Conservation (phyloP, 2,888 invertebrate genomes). For the Drosophila putrida region DNA sequence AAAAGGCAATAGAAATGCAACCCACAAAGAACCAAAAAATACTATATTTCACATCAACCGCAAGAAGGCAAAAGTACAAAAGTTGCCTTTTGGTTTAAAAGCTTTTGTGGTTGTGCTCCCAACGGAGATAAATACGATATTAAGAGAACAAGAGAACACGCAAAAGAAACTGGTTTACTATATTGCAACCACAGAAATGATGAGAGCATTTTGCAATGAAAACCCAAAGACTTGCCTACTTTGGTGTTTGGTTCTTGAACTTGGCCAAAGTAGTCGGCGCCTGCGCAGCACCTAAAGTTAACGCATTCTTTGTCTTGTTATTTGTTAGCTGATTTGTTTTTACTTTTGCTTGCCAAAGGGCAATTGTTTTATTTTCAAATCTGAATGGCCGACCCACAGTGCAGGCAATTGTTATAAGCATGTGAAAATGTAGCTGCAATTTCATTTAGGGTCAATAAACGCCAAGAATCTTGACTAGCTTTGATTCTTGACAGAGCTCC, state of each 20-base stretch:
- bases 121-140: conserved; percentile 14
- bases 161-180: conserved; percentile 62
- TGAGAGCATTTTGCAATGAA: conserved; percentile 35
- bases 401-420: conserved; percentile 61
- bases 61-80: conserved; percentile 41
- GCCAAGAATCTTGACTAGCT: conserved; percentile 56
- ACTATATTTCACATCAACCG: conserved; percentile 51
- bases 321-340: conserved; percentile 56
- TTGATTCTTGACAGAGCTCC: conserved; percentile 5
- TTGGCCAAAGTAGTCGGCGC: conserved; percentile 60
- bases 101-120: conserved; percentile 65
- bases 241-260: conserved; percentile 61
- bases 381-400: conserved; percentile 59
- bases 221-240: conserved; percentile 34
- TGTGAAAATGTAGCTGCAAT: conserved; percentile 51
- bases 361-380: conserved; percentile 62
- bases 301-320: conserved; percentile 10
- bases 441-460: conserved; percentile 81
- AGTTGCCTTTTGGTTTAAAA: conserved; percentile 61
- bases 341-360: conserved; percentile 4
- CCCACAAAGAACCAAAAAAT: conserved; percentile 19
- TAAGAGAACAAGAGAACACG: background rate
- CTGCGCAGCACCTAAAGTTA: conserved; percentile 37
- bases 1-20: conserved; percentile 39
- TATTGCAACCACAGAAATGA: conserved; percentile 53